Conservation (phyloP, 2,888 invertebrate genomes). For the Sipha maydis region DNA sequence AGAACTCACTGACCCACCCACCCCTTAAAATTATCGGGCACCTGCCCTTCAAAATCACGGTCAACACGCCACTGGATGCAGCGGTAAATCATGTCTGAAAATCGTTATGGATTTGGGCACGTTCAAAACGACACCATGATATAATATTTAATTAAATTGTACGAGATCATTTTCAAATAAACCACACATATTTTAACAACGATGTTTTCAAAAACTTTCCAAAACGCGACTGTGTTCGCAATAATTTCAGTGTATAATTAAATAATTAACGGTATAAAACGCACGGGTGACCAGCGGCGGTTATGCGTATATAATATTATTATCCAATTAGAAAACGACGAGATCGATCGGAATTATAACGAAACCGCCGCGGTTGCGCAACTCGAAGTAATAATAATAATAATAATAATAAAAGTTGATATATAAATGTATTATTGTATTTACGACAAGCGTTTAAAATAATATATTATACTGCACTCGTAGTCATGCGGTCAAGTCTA, state of each 20-base stretch:
- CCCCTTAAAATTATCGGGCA: too few relatives aligned
- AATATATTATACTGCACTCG: not conserved
- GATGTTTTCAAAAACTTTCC: slow-evolving; percentile 16
- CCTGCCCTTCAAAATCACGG: too few relatives aligned
- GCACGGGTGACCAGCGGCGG: not conserved
- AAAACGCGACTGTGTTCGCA: not conserved
- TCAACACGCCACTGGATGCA: too few relatives aligned
- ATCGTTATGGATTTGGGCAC: too few relatives aligned
- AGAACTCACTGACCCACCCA: too few relatives aligned
- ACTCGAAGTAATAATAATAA: not conserved
- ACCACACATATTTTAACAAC: not conserved
- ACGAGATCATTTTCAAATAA: not conserved
- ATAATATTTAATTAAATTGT: not conserved
- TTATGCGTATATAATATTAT: not conserved
- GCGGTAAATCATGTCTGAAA: too few relatives aligned
- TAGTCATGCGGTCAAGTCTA: not conserved
- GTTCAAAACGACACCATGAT: too few relatives aligned
- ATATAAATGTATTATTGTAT: slow-evolving; percentile 1
- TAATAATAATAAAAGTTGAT: not conserved
- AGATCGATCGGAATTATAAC: slow-evolving; percentile 38
- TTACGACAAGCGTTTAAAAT: slow-evolving; percentile 3
- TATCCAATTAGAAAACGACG: slow-evolving; percentile 38
- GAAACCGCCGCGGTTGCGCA: slow-evolving; percentile 36
- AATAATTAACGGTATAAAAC: slow-evolving; percentile 28
- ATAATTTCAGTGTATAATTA: not conserved